Base-by-base conservation (phyloP, 2,113 vertebrate genomes). In the Setophaga coronata region DNA sequence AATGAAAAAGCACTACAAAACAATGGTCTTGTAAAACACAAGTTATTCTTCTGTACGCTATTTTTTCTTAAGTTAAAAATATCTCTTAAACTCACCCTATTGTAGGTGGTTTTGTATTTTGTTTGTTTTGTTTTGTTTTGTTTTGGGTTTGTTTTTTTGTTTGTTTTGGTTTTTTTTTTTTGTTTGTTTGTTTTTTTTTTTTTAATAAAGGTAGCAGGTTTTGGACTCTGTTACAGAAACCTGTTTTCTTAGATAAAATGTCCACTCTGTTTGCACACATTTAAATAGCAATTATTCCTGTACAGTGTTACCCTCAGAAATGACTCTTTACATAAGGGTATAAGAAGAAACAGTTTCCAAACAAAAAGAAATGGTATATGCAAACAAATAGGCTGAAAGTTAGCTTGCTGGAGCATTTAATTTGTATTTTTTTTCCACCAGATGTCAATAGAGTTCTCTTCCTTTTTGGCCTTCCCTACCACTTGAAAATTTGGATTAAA, bases 401-500 rank as follows among this genome's bases (percentile, higher is more conserved):
- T 87, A 29, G 21, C 28, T 2, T 2, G 1, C 42, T 72, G 45
- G 28, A 93, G 8, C 21, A 53, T 48, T 82, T 65, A 2, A 65
- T 89, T 87, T 72, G 9, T 72, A 36, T 67, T 67, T 31, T 53
- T 58, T 33, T 56, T 7, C 90, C 82, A 88, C 62, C 89, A 93
- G 66, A 82, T 96, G 66, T 96, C 85, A 90, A 88, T 48, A 92
- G 40, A 76, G 29, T 77, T 66, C 8, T 90, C 90, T 72, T 86
- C 20, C 25, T 73, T 57, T 94, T 57, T 25, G 34, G 25, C 5
- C 8, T 76, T 54, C 18, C 4, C 8, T 69, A 18, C 16, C 14
- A 28, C 36, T 82, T 76, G 51, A 94, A 89, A 64, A 43, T 64
- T 66, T 93, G 20, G 45, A 65, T 70, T 65, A 81, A 82, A 65